Percentiles rank a stretch among this genome's conserved stretches.
phyloP scores from a whole-genome alignment of 2,113 vertebrate genomes.

The Orthonyx spaldingii region DNA sequence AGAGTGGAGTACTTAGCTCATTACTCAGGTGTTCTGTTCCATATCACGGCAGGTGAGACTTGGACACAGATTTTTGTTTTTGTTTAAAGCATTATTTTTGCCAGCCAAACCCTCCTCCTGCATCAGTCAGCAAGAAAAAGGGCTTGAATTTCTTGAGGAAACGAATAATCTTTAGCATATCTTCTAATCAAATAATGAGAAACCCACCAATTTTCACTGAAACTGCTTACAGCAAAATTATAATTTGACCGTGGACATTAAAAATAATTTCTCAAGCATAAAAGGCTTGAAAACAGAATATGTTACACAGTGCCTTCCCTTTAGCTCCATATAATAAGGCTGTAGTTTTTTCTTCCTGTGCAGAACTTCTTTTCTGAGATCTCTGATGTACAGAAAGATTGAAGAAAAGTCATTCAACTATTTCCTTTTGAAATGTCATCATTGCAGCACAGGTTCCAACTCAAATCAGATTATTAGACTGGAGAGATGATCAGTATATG shows the following conservation, averaged over 20 bases:
- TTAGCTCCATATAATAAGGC: neutral
- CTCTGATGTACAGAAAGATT: neutral
- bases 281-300: neutral
- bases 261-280: neutral
- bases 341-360: neutral
- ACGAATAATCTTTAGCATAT: neutral
- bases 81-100: neutral
- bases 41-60: neutral
- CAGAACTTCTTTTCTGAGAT: neutral
- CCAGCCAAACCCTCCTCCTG: neutral
- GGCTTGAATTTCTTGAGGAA: neutral
- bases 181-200: neutral
- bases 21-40: neutral
- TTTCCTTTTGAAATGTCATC: conserved; percentile 20
- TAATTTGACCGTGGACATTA: neutral
- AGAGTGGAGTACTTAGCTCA: neutral
- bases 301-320: neutral
- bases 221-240: neutral
- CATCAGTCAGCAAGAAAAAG: neutral
- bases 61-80: neutral
- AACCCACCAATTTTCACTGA: neutral
- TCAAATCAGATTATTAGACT: conserved; percentile 14
- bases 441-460: neutral
- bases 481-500: neutral
- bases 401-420: neutral